Conservation (phyloP, 2,797 vertebrate species). For the Oceanodroma leucorhoa region DNA sequence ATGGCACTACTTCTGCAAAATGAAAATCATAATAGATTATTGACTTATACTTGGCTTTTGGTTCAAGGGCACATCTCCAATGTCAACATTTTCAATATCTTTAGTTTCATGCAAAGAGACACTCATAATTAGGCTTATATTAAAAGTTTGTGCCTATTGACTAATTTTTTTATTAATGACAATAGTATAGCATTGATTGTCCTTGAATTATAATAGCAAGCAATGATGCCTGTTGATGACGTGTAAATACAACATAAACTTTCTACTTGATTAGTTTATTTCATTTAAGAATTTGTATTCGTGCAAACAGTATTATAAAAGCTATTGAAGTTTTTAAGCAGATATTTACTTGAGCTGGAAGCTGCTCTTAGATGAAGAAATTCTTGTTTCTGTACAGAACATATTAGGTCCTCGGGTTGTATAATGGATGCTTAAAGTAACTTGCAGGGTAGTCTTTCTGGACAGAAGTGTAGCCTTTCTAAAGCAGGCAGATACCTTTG, state of each 20-base stretch:
- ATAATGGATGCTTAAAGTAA: not conserved
- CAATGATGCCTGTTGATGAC: constrained; percentile 26
- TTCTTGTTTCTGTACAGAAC: not conserved
- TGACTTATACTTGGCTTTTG: constrained; percentile 75
- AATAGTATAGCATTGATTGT: constrained; percentile 82
- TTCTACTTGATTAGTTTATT: constrained; percentile 33
- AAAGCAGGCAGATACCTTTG: not conserved
- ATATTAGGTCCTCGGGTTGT: not conserved
- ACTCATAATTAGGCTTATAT: constrained; percentile 82
- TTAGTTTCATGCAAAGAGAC: constrained; percentile 76
- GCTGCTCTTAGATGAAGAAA: not conserved
- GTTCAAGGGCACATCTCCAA: constrained; percentile 82
- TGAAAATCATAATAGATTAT: constrained; percentile 92
- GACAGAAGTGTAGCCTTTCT: not conserved
- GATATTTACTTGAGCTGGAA: not conserved
- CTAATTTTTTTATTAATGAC: constrained; percentile 83
- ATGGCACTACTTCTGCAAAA: constrained; percentile 78
- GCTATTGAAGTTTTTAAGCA: not conserved
- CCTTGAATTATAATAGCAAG: constrained; percentile 75
- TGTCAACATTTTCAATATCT: constrained; percentile 85
- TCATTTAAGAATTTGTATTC: constrained; percentile 23
- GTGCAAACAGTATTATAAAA: not conserved
- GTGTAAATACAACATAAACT: constrained; percentile 20
- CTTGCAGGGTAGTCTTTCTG: not conserved
- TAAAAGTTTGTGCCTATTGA: constrained; percentile 80